Base-by-base conservation (phyloP, 2,797 vertebrate genomes). In the Pipistrellus pipistrellus region DNA sequence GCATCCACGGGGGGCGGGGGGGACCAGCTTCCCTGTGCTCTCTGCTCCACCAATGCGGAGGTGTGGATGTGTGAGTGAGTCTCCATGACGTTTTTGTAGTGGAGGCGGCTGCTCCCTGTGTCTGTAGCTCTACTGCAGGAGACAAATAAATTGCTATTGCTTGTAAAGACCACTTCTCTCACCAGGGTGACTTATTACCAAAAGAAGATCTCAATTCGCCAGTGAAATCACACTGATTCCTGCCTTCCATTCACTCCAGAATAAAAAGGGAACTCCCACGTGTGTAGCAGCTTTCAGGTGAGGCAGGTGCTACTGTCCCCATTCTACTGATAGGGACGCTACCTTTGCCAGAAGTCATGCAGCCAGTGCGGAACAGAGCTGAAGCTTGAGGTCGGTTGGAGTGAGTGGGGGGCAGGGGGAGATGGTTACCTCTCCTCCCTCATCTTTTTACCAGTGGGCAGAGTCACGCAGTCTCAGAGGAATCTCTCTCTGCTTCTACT, bases 121-220 rank as follows among this genome's bases (percentile, higher is more conserved):
- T 85, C 57, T 59, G 3, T 10, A 25, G 46, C 41, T 86, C 77
- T 88, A 59, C 17, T 83, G 57, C 25, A 5, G 20, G 38, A 83
- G 44, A 92, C 75, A 87, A 53, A 88, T 32, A 76, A 85, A 90
- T 32, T 17, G 15, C 53, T 69, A 4, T 8, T 46, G 57, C 76
- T 90, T 91, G 84, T 78, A 83, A 88, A 92, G 53, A 38, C 21
- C 73, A 81, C 68, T 93, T 88, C 27, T 73, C 44, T 91, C 73
- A 59, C 35, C 2, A 55, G 51, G 32, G 32, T 0, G 0, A 82
- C 55, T 57, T 44, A 32, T 64, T 75, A 66, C 55, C n/a, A 83
- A 87, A 95, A 46, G 10, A 62, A 81, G 55, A 85, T 27, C 68
- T 90, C 68, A 44, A 13, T 38, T 48, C 64, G 38, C 76, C 64